Evolutionary conservation across 2,888 invertebrate genomes (phyloP).

Genomic region (Eilema caniola): DNA sequence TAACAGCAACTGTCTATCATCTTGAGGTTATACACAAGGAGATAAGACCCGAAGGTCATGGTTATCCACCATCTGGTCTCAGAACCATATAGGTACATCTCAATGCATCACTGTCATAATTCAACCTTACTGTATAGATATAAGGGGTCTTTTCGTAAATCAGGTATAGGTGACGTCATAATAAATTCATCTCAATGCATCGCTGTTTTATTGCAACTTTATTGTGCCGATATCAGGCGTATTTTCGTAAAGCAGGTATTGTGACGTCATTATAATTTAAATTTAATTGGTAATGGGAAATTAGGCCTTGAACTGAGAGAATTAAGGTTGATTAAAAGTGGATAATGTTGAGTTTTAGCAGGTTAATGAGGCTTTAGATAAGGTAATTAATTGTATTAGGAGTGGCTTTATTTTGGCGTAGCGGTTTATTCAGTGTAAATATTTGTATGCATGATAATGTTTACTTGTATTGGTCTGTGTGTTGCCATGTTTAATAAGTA

Average conservation of each 20-base stretch:
- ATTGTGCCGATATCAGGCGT: slow-evolving; percentile 29
- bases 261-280: slow-evolving; percentile 43
- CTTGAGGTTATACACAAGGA: slow-evolving; percentile 51
- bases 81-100: slow-evolving; percentile 49
- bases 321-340: slow-evolving; percentile 46
- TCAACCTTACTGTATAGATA: slow-evolving; percentile 34
- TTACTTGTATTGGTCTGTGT: not conserved
- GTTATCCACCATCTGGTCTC: slow-evolving; percentile 72
- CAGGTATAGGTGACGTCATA: slow-evolving; percentile 37
- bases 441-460: not conserved
- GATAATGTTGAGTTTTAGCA: slow-evolving; percentile 25
- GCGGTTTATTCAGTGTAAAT: not conserved
- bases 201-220: slow-evolving; percentile 46
- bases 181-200: slow-evolving; percentile 44
- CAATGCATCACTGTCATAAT: slow-evolving; percentile 46
- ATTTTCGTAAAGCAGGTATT: slow-evolving; percentile 33
- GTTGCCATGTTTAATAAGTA: not conserved
- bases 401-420: not conserved
- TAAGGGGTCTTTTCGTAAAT: slow-evolving; percentile 37
- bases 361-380: not conserved
- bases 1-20: slow-evolving; percentile 39
- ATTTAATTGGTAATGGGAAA: slow-evolving; percentile 44
- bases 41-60: slow-evolving; percentile 70
- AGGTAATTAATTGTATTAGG: not conserved
- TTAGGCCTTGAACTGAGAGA: slow-evolving; percentile 45